Base-by-base conservation (phyloP, 2,797 vertebrate species). In the Macroramphosus scolopax region DNA sequence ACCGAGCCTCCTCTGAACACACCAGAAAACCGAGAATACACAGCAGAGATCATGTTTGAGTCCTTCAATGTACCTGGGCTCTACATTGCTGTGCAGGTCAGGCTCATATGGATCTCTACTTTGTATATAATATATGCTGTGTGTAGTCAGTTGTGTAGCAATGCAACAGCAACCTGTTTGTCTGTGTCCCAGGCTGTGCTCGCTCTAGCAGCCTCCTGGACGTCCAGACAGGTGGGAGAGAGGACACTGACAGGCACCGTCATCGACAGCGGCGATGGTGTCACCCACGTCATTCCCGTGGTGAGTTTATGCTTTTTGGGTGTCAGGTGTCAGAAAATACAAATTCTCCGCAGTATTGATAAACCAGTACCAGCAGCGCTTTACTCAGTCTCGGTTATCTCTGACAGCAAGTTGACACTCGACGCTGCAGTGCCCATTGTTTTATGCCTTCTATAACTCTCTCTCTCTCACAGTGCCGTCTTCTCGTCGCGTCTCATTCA, bases 261-360 rank as follows among this genome's bases (percentile, higher is more conserved):
- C 74, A 97, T 98, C 74, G 95, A 98, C 89, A 98, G 95, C 12
- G 96, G 96, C 13, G 96, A 98, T 5, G 95, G 96, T 6, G 95
- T 98, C 75, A 98, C 95, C 47, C 96, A 98, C 10, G 95, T 93
- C 63, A 98, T 98, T 80, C 96, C 96, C 51, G 96, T 97, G 91
- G 95, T 98, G 85, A 90, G 93, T 70, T 48, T 18, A n/a, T n/a
- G n/a, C n/a, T n/a, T n/a, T n/a, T n/a, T n/a, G n/a, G n/a, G n/a
- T n/a, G n/a, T n/a, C n/a, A n/a, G n/a, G n/a, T n/a, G n/a, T n/a
- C n/a, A n/a, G n/a, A n/a, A n/a, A n/a, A n/a, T n/a, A n/a, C n/a
- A n/a, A n/a, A n/a, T n/a, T n/a, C n/a, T n/a, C n/a, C n/a, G n/a
- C n/a, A n/a, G n/a, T n/a, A n/a, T n/a, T n/a, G n/a, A n/a, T n/a